Conservation (phyloP, 2,113 vertebrate genomes). For the Vulpes lagopus region DNA sequence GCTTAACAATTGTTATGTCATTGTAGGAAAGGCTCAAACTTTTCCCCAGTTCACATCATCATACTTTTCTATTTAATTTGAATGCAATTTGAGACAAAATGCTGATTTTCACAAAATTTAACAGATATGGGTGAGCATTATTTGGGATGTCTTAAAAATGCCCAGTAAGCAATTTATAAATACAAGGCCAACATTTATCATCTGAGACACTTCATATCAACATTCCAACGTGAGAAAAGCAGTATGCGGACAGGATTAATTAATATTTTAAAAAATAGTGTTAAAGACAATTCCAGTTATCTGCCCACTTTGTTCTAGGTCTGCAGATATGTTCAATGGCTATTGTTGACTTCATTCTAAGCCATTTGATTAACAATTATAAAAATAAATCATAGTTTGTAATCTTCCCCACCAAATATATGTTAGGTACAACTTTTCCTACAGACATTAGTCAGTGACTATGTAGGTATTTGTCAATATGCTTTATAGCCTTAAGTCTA, state of each 20-base stretch:
- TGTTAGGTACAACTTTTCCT: not conserved
- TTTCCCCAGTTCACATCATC: conserved; percentile 14
- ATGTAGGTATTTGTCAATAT: not conserved
- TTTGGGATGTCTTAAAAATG: conserved; percentile 56
- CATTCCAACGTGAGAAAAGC: not conserved
- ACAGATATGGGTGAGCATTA: not conserved
- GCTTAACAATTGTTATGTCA: not conserved
- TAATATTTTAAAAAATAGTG: not conserved
- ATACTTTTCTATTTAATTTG: conserved; percentile 44
- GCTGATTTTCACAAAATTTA: conserved; percentile 67
- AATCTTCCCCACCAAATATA: not conserved
- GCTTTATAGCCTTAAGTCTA: not conserved
- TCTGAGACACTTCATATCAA: not conserved
- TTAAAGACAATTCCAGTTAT: not conserved
- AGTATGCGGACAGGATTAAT: not conserved
- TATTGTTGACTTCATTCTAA: not conserved
- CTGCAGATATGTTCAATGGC: not conserved
- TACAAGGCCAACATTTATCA: not conserved
- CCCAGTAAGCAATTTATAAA: conserved; percentile 57
- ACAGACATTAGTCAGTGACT: not conserved
- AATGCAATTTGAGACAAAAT: conserved; percentile 44
- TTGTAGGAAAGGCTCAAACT: not conserved
- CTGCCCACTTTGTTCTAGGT: not conserved
- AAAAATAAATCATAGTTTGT: not conserved
- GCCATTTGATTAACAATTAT: not conserved